Conservation (phyloP, 2,113 vertebrate genomes). For the Aspidoscelis tigris region DNA sequence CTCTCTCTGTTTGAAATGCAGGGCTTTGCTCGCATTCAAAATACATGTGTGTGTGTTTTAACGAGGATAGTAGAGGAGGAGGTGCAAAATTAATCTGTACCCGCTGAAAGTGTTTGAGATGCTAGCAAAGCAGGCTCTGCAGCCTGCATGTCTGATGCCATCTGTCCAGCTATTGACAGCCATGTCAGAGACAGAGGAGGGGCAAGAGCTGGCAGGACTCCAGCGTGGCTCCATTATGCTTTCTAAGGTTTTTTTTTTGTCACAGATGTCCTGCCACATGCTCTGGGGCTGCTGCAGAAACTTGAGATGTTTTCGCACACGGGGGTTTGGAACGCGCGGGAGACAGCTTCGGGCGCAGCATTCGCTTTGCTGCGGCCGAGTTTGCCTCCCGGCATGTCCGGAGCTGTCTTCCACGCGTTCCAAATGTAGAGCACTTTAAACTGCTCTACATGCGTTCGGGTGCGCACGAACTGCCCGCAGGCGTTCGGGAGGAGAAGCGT, state of each 20-base stretch:
- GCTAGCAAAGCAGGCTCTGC: constrained; percentile 61
- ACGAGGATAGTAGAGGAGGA: constrained; percentile 58
- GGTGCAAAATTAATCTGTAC: constrained; percentile 58
- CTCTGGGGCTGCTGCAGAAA: constrained; percentile 65
- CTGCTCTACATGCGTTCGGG: too few species aligned
- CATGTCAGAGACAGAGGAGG: constrained; percentile 53
- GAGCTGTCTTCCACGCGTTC: too few species aligned
- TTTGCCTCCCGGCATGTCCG: too few species aligned
- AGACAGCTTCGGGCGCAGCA: too few species aligned
- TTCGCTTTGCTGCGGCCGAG: too few species aligned
- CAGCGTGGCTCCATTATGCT: constrained; percentile 70
- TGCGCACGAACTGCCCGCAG: too few species aligned
- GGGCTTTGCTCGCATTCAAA: constrained; percentile 37
- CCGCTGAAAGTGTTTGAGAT: constrained; percentile 59
- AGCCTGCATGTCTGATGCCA: constrained; percentile 64
- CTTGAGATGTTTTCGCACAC: not conserved
- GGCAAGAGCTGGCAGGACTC: constrained; percentile 65
- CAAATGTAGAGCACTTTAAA: too few species aligned
- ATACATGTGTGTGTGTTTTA: constrained; percentile 29
- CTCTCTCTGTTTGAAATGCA: constrained; percentile 19
- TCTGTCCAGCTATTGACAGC: constrained; percentile 76
- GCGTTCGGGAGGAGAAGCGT: too few species aligned
- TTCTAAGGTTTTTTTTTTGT: constrained; percentile 67
- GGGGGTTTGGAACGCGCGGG: too few species aligned
- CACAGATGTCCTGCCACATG: constrained; percentile 77